Base-by-base conservation (phyloP, 2,888 invertebrate species). In the Corythucha ciliata region DNA sequence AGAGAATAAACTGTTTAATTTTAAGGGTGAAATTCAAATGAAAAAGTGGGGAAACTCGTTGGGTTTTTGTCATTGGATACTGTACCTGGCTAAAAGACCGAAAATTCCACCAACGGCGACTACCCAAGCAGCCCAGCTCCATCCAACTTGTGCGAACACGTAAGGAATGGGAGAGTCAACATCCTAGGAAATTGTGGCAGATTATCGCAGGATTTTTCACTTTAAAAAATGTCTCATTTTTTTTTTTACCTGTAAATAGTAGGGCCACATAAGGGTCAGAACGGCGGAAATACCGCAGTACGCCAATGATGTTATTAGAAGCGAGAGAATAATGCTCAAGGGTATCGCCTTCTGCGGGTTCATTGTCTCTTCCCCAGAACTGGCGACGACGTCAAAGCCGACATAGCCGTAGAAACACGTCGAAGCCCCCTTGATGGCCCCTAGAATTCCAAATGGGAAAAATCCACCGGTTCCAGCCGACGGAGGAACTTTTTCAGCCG, bases 271-370 rank as follows among this genome's bases (percentile, higher is more conserved):
- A 66, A 93, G 79, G 0, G 94, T 94, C 20, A 94, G 72, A 8
- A 93, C 81, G 0, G 83, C 78, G 0, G 93, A 89, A 20, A 94
- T 83, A 1, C 91, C 85, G 67, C 89, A 88, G 71, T 94, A 94
- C 0, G 91, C 85, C 40, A 91, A 65, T 68, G 91, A 92, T 55
- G 92, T 84, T 41, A 89, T 78, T 1, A 83, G 72, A 48, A 94
- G 71, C 0, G 92, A 91, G 0, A 79, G 73, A 6, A 90, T 81
- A 54, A 94, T 88, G 4, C 90, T 83, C 60, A 92, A 78, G 0
- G 94, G 94, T 56, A 94, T 91, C 2, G 83, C 79, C 70, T 80
- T 82, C 69, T 87, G 83, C 0, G 94, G 93, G 59, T 85, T 81
- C 55, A 80, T 80, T 0, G 89, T 91, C 69, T 94, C 93, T 68